phyloP scores from a whole-genome alignment of 2,113 vertebrate genomes.

The Mus spicilegus region DNA sequence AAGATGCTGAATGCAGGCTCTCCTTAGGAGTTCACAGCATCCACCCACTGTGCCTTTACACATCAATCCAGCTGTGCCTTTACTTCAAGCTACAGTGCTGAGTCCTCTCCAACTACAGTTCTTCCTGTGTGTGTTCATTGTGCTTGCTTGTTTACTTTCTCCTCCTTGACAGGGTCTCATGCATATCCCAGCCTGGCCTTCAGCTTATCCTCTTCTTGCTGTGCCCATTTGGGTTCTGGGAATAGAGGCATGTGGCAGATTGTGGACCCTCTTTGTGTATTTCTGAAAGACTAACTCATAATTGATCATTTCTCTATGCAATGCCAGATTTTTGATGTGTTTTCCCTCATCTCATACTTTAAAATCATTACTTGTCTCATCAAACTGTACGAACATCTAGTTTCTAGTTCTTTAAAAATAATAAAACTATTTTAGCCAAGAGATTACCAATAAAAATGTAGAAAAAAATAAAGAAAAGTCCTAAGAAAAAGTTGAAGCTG shows the following conservation, averaged over 20 bases:
- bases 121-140: not conserved
- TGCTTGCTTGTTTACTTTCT: not conserved
- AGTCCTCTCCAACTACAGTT: not conserved
- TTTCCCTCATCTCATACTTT: not conserved
- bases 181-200: not conserved
- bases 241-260: not conserved
- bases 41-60: too few relatives aligned
- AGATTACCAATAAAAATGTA: not conserved
- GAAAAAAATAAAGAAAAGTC: not conserved
- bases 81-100: not conserved
- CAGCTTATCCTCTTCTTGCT: not conserved
- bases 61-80: not conserved
- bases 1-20: not conserved
- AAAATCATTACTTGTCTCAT: not conserved
- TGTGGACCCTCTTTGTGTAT: not conserved
- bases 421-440: constrained; percentile 6
- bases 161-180: not conserved
- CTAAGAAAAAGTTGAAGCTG: not conserved
- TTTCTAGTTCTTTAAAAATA: not conserved
- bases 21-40: accelerated
- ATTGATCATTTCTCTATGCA: not conserved
- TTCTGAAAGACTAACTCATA: not conserved
- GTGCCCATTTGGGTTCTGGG: not conserved
- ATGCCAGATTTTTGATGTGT: not conserved
- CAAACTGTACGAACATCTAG: not conserved